A percentile compares a stretch with the other conserved stretches of the same genome.
These are phyloP conservation scores for Actinernus sp. DNA, from an alignment of 92 coral and sea anemone genomes.

Conservation along the genomic window DNA sequence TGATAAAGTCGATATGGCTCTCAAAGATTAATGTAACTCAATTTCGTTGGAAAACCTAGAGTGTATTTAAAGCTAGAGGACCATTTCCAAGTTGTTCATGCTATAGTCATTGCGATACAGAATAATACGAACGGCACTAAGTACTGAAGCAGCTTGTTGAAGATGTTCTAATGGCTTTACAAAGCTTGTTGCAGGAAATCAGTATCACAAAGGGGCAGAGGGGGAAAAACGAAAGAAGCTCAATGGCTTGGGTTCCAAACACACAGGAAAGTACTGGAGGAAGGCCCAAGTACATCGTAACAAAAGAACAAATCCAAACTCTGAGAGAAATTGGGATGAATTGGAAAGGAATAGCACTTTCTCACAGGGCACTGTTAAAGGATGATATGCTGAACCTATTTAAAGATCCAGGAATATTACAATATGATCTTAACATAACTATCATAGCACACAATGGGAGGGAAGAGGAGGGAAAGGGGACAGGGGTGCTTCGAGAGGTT, in stretches of 20 bases:
- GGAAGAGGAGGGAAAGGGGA: slow-evolving; percentile 1
- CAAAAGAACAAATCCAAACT: slow-evolving; percentile 60
- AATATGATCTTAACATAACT: background rate
- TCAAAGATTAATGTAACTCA: slow-evolving; percentile 2
- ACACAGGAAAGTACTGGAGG: slow-evolving; percentile 39
- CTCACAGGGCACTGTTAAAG: background rate
- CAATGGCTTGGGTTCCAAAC: slow-evolving; percentile 12
- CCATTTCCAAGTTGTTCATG: slow-evolving; percentile 28
- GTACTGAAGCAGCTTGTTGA: slow-evolving; percentile 6
- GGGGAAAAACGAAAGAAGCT: slow-evolving; percentile 1
- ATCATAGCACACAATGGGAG: background rate
- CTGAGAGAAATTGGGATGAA: slow-evolving; percentile 65
- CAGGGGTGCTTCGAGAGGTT: background rate
- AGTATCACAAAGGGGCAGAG: slow-evolving; percentile 1
- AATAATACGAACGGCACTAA: background rate
- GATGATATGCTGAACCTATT: background rate
- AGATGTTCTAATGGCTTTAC: slow-evolving; percentile 16
- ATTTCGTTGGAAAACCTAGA: slow-evolving; percentile 35
- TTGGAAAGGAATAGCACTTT: slow-evolving; percentile 56
- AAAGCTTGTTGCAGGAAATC: slow-evolving; percentile 13
- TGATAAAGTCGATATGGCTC: slow-evolving; percentile 18
- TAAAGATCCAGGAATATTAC: background rate
- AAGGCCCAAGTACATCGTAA: slow-evolving; percentile 51
- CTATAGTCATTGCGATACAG: slow-evolving; percentile 21
- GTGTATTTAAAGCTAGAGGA: slow-evolving; percentile 29